Evolutionary conservation across 2,888 invertebrate genomes (phyloP).

Genomic region (Coenonympha arcania): DNA sequence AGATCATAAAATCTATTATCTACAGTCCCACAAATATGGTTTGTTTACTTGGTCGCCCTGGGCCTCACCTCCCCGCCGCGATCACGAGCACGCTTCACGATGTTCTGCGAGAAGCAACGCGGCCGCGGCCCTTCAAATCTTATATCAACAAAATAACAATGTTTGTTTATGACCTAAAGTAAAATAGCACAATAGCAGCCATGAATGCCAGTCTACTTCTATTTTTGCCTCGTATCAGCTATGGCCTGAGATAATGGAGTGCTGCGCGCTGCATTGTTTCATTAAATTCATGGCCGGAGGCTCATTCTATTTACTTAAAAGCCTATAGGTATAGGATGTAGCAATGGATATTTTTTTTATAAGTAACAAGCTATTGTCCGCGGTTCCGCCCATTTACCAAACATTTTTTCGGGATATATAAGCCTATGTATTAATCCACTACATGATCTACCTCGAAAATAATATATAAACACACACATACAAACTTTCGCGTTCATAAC

Average conservation of each 20-base stretch:
- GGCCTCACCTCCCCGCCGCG: constrained; percentile 26
- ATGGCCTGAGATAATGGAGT: constrained; percentile 7
- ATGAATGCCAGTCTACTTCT: too few relatives aligned
- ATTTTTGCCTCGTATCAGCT: constrained; percentile 5
- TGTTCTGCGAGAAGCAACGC: constrained; percentile 29
- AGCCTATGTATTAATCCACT: too few relatives aligned
- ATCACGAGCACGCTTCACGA: constrained; percentile 49
- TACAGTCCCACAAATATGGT: not conserved
- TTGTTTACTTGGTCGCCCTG: not conserved
- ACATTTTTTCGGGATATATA: too few relatives aligned
- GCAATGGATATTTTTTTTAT: too few relatives aligned
- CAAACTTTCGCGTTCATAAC: too few relatives aligned
- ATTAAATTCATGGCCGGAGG: not conserved
- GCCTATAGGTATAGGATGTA: not conserved
- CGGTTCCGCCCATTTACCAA: too few relatives aligned
- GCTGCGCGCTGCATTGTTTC: constrained; percentile 8
- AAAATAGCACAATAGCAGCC: constrained; percentile 22
- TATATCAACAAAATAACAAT: constrained; percentile 35
- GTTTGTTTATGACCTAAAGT: constrained; percentile 33
- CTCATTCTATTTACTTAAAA: not conserved
- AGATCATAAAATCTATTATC: too few relatives aligned
- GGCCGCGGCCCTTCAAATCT: constrained; percentile 32
- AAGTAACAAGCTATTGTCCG: too few relatives aligned
- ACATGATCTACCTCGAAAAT: too few relatives aligned
- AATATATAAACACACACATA: too few relatives aligned